Evolutionary conservation across 2,113 vertebrate species (phyloP), one percentile per base, ranked within the genome.

Genomic region (Chlorodrepanis virens): DNA sequence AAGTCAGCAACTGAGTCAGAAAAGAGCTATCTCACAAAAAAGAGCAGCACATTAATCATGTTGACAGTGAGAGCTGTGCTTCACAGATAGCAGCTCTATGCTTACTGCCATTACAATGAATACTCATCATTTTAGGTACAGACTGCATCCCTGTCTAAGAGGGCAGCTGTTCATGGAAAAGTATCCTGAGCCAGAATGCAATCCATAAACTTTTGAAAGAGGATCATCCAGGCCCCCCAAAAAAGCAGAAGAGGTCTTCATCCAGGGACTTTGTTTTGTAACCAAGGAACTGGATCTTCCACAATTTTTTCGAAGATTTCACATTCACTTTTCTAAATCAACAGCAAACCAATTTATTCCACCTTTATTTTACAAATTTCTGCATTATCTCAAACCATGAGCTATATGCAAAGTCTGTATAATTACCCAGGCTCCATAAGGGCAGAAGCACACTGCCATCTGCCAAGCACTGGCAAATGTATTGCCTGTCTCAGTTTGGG

Each of bases 1-100:
- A 94, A 87, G 79, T 74, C 83, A 86, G 80, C 64, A 86, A 47
- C 52, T 59, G 71, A 87, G 54, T 94, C 89, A 87, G 56, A 88
- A 89, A 83, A 88, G 56, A 52, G 21, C 59, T 90, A 69, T 88
- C 86, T 86, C 71, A 74, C 85, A 67, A 88, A 77, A 42, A 83
- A 63, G 23, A 47, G 35, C 54, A 92, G 71, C 23, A 31, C 71
- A 86, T 96, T 81, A 86, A 89, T 94, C 86, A 68, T 44, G n/a
- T 37, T 88, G 96, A 86, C 78, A 90, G 78, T 49, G 76, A 86
- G 64, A 90, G 54, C 42, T 92, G 54, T 70, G 45, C 60, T 90
- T 94, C 68, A 49, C 14, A 89, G 89, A 83, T 8, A 93, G 83
- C 50, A 54, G 59, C 67, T 69, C 35, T 77, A 5, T 83, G 63